Evolutionary conservation across 2,888 invertebrate species (phyloP).

Genomic region (Criorhina ranunculi): DNA sequence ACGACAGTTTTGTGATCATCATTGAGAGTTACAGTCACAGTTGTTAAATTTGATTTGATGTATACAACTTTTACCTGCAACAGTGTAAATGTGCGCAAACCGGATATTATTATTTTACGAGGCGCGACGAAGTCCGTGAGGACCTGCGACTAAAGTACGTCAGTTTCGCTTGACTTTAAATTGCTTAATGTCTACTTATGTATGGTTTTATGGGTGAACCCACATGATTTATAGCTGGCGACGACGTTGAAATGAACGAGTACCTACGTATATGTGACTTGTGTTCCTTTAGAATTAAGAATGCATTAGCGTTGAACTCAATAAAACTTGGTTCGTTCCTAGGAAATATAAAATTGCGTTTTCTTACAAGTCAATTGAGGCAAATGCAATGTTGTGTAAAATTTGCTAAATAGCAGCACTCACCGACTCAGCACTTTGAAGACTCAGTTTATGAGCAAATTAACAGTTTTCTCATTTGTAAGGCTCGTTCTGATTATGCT

Average conservation of each 20-base stretch:
- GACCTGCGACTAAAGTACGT: conserved; percentile 11
- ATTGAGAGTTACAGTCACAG: background rate
- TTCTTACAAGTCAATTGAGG: background rate
- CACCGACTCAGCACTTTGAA: too few relatives aligned
- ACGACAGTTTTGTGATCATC: conserved; percentile 18
- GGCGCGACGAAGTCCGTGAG: conserved; percentile 31
- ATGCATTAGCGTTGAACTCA: background rate
- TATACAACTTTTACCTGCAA: background rate
- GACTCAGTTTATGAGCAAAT: too few relatives aligned
- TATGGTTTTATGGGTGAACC: conserved; percentile 20
- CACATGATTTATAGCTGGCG: conserved; percentile 16
- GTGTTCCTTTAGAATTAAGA: background rate
- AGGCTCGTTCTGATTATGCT: too few relatives aligned
- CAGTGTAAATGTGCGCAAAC: background rate
- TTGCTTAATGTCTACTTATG: background rate
- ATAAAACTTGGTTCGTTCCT: background rate
- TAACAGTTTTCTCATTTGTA: too few relatives aligned
- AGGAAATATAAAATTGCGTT: background rate
- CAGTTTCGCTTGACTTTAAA: conserved; percentile 32
- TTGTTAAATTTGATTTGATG: background rate
- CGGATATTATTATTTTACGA: conserved; percentile 36
- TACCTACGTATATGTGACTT: background rate
- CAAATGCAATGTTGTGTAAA: background rate
- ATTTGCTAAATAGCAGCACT: too few relatives aligned
- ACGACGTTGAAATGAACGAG: background rate